Base-by-base conservation (phyloP, 1,140 invertebrate species). In the Aplysia californica region DNA sequence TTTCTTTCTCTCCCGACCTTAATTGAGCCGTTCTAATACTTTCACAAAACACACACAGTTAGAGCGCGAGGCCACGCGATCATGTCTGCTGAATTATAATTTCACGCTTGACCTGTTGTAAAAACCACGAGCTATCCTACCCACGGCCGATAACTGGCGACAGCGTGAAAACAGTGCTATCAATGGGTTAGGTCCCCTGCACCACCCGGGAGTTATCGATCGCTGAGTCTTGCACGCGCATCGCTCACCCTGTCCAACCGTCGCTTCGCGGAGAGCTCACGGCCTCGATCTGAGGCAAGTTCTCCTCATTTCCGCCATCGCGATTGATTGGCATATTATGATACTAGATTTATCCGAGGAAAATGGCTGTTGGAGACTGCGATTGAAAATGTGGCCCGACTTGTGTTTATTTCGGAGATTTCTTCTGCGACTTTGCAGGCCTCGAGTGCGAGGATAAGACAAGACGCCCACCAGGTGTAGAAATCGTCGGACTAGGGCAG, bases 271-370 rank as follows among this genome's bases (percentile, higher is more conserved):
- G 80, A 81, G 72, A 69, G 58, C 50, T 68, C 77, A 59, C 59
- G 76, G 80, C 77, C 80, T 81, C 80, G 80, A 61, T 82, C 61
- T 80, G 72, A 79, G 50, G 67, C 61, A 55, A 64, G 56, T 71
- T 74, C 44, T 77, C 72, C 78, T 82, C 80, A 79, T 82, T 82
- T 82, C 80, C 80, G 80, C 76, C 71, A 76, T 66, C 71, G 78
- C 66, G 65, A 78, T 79, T 78, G 78, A 80, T 82, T 79, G 78
- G 75, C 80, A 82, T 82, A 82, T 79, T 79, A 80, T 79, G 80
- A 78, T 79, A 78, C 66, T 78, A 75, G 71, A 71, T 75, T 79
- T 77, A 75, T 76, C 74, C 73, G 50, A 64, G 79, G 67, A 81
- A 79, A 77, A 81, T 81, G 80, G 80, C 78, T 44, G 76, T 73